Percentiles rank a stretch among this genome's conserved stretches.
These are phyloP conservation scores for Hydractinia echinata DNA, from an alignment of 30 jellyfish, hydroid and myxozoan genomes.

Conservation along the genomic window DNA sequence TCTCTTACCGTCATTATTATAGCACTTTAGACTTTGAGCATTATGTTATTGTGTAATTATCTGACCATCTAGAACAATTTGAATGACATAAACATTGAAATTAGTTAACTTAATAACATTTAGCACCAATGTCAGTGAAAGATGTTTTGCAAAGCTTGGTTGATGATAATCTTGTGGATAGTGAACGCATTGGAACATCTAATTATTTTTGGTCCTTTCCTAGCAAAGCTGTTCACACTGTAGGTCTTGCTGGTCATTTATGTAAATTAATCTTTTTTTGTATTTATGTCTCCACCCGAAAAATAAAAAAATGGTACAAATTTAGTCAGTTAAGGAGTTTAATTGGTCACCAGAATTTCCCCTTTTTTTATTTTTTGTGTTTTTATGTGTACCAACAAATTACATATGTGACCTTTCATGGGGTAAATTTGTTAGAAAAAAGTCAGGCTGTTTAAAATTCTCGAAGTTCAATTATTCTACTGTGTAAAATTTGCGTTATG, in stretches of 20 bases:
- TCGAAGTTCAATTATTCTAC: no score
- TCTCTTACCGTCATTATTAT: background rate
- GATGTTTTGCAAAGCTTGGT: conserved; percentile 97
- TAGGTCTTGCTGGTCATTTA: conserved; percentile 22
- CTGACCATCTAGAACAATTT: no score
- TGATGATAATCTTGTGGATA: conserved; percentile 94
- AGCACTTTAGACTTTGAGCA: background rate
- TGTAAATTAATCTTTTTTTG: background rate
- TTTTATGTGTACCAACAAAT: no score
- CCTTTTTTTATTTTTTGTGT: no score
- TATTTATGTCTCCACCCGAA: background rate
- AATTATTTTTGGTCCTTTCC: conserved; percentile 98
- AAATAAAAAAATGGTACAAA: background rate
- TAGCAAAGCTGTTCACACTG: conserved; percentile 90
- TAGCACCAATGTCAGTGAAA: conserved; percentile 98
- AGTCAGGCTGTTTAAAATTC: no score
- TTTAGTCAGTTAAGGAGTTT: no score
- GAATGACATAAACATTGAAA: background rate
- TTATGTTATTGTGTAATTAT: no score
- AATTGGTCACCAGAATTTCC: no score
- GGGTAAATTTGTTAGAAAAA: no score
- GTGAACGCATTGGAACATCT: conserved; percentile 97
- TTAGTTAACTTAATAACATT: background rate
- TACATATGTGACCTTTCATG: no score
- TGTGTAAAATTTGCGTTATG: no score